Conservation (phyloP, 2,797 vertebrate species). For the Pempheris klunzingeri region DNA sequence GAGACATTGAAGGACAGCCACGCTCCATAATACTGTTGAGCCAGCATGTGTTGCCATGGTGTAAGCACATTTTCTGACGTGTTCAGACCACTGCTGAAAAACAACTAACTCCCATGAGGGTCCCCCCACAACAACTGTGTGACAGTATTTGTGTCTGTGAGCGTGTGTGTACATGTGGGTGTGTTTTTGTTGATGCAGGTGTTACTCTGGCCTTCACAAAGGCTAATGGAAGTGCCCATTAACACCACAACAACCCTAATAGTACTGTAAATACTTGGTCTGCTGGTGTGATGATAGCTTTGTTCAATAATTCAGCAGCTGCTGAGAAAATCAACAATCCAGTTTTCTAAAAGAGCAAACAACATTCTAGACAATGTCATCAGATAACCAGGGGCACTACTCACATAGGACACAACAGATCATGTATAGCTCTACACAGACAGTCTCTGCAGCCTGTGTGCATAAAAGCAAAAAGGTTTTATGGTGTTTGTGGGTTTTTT, state of each 20-base stretch:
- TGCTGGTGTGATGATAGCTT: slow-evolving; percentile 72
- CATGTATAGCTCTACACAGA: background rate
- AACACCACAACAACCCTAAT: slow-evolving; percentile 74
- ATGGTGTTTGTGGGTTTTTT: no score
- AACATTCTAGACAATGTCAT: slow-evolving; percentile 46
- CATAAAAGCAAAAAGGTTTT: background rate
- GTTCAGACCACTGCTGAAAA: slow-evolving; percentile 76
- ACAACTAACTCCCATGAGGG: slow-evolving; percentile 73
- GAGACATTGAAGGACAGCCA: slow-evolving; percentile 81
- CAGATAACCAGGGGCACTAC: slow-evolving; percentile 28
- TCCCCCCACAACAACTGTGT: slow-evolving; percentile 40
- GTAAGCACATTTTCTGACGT: slow-evolving; percentile 84
- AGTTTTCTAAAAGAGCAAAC: slow-evolving; percentile 53
- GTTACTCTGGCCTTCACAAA: slow-evolving; percentile 69
- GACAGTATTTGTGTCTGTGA: slow-evolving; percentile 43
- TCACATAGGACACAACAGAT: background rate
- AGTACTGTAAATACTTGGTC: slow-evolving; percentile 78
- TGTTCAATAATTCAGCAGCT: slow-evolving; percentile 82
- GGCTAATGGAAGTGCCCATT: slow-evolving; percentile 75
- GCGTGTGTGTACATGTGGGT: slow-evolving; percentile 32
- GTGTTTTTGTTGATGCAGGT: slow-evolving; percentile 78
- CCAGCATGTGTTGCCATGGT: slow-evolving; percentile 79
- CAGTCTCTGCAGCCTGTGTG: background rate
- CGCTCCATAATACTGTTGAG: slow-evolving; percentile 79
- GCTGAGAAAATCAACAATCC: slow-evolving; percentile 69